Conservation (phyloP, 2,888 invertebrate genomes). For the Bruchidius siliquastri region DNA sequence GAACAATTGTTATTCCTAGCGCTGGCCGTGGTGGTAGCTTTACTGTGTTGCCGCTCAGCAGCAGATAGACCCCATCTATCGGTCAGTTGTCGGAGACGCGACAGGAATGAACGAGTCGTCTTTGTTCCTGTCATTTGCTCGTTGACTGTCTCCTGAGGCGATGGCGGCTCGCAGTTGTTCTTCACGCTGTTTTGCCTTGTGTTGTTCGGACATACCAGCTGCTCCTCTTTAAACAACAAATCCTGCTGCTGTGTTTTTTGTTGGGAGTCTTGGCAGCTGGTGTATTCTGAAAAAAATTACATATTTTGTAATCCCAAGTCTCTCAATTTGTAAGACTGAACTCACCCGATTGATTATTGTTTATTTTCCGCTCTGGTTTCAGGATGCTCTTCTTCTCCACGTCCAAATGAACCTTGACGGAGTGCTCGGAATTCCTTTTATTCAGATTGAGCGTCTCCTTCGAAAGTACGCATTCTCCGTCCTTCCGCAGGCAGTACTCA, state of each 20-base stretch:
- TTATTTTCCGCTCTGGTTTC: slow-evolving; percentile 32
- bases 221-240: slow-evolving; percentile 13
- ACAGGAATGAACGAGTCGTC: slow-evolving; percentile 44
- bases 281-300: background rate
- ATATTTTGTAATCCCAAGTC: too few relatives aligned
- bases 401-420: slow-evolving; percentile 34
- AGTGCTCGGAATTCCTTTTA: slow-evolving; percentile 43
- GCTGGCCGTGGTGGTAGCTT: slow-evolving; percentile 25
- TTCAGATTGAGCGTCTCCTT: slow-evolving; percentile 43
- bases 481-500: slow-evolving; percentile 14
- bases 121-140: slow-evolving; percentile 17
- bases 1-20: slow-evolving; percentile 36
- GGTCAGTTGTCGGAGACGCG: slow-evolving; percentile 52
- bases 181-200: slow-evolving; percentile 29
- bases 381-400: slow-evolving; percentile 41
- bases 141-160: background rate
- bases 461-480: slow-evolving; percentile 37
- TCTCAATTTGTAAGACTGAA: background rate
- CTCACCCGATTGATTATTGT: slow-evolving; percentile 17
- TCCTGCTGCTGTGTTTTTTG: slow-evolving; percentile 7
- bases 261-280: background rate
- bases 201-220: slow-evolving; percentile 20
- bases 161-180: slow-evolving; percentile 23
- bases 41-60: slow-evolving; percentile 33
- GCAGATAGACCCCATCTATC: slow-evolving; percentile 52